Evolutionary conservation across 2,888 invertebrate genomes (phyloP).

Genomic region (Sericinus montela): DNA sequence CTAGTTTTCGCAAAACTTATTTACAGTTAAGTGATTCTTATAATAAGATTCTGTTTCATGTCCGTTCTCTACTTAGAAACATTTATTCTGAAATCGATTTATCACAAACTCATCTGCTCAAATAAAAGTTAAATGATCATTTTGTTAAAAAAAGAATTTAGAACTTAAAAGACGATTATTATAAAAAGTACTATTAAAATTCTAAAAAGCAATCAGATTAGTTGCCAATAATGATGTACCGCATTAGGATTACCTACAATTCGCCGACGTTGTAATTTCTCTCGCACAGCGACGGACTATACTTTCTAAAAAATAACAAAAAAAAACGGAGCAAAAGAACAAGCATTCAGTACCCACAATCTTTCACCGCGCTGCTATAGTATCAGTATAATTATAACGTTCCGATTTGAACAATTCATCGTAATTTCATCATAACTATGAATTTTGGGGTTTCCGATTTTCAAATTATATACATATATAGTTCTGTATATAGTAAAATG

Average conservation of each 20-base stretch:
- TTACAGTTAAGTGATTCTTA: slow-evolving; percentile 49
- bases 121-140: slow-evolving; percentile 6
- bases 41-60: slow-evolving; percentile 46
- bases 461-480: no score
- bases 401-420: slow-evolving; percentile 33
- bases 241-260: slow-evolving; percentile 59
- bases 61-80: slow-evolving; percentile 47
- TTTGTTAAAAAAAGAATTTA: slow-evolving; percentile 9
- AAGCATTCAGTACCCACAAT: slow-evolving; percentile 66
- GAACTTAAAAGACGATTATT: no score
- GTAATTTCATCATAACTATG: slow-evolving; percentile 9
- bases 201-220: slow-evolving; percentile 53
- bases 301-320: slow-evolving; percentile 74
- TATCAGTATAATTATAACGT: slow-evolving; percentile 46
- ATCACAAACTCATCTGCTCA: not conserved
- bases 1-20: slow-evolving; percentile 64
- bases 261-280: slow-evolving; percentile 67
- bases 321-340: slow-evolving; percentile 70
- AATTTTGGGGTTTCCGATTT: no score
- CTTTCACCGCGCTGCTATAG: slow-evolving; percentile 72
- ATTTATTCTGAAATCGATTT: no score
- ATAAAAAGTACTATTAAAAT: slow-evolving; percentile 23
- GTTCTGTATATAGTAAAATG: no score
- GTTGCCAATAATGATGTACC: slow-evolving; percentile 59
- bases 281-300: slow-evolving; percentile 67